Percentiles rank a stretch among this genome's conserved stretches.
Evolutionary conservation across 64 coral and sea anemone species (phyloP).

Genomic region (Pocillopora damicornis): DNA sequence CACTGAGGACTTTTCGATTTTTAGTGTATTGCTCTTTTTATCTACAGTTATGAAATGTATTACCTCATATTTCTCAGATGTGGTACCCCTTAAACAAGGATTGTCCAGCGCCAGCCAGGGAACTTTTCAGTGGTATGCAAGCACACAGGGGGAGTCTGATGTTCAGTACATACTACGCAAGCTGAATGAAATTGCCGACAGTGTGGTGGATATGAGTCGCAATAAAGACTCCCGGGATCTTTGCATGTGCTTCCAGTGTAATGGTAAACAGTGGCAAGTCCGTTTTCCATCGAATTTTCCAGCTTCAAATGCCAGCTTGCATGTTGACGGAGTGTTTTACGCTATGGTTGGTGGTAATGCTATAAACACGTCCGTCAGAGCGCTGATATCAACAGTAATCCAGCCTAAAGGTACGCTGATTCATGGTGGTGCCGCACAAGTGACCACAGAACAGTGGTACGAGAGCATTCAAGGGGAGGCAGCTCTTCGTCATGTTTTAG

Average conservation of each 20-base stretch:
- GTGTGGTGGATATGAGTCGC: slow-evolving; percentile 11
- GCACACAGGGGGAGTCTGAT: not conserved
- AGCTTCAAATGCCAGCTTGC: not conserved
- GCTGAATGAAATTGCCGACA: not conserved
- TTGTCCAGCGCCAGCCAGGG: no score
- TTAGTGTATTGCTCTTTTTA: no score
- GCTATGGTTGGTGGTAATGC: not conserved
- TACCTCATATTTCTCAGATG: not conserved
- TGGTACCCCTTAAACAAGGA: not conserved
- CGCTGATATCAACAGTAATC: not conserved
- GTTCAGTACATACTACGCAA: not conserved
- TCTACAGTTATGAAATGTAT: not conserved
- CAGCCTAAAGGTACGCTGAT: not conserved
- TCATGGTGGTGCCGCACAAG: not conserved
- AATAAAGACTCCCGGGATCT: slow-evolving; percentile 6
- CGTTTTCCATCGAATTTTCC: slow-evolving; percentile 6
- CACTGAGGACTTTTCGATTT: no score
- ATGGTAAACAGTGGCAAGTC: slow-evolving; percentile 14
- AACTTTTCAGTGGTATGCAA: slow-evolving; percentile 11
- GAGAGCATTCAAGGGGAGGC: not conserved
- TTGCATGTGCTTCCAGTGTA: not conserved
- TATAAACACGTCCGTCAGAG: not conserved
- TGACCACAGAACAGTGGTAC: not conserved
- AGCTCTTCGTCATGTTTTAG: not conserved
- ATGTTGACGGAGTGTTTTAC: not conserved